Conservation (phyloP, 2,113 vertebrate species). For the Sebastes fasciatus region DNA sequence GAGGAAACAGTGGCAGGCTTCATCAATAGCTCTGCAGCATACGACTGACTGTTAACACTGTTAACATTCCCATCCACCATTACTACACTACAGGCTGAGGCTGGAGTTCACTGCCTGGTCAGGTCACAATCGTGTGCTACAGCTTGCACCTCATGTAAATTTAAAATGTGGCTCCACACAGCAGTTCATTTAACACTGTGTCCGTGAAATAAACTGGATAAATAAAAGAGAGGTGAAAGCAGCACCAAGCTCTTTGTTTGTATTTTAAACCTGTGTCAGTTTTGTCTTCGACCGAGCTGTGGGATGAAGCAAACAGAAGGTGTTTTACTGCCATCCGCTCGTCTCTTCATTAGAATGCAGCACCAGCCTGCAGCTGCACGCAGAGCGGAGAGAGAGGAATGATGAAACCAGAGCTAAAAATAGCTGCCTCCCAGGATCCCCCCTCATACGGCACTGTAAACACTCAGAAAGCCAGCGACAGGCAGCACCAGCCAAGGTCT, state of each 20-base stretch:
- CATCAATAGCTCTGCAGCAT: constrained; percentile 26
- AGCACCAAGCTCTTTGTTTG: not conserved
- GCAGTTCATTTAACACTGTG: not conserved
- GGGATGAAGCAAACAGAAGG: constrained; percentile 24
- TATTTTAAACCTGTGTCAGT: not conserved
- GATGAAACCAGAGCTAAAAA: constrained; percentile 87
- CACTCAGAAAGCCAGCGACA: constrained; percentile 70
- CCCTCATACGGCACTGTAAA: constrained; percentile 82
- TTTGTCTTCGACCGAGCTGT: not conserved
- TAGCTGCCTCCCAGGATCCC: constrained; percentile 86
- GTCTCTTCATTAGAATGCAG: constrained; percentile 82
- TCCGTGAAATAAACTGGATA: not conserved
- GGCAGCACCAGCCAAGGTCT: constrained; percentile 40
- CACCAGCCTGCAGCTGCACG: constrained; percentile 70
- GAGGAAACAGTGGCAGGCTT: constrained; percentile 62
- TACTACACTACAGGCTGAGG: not conserved
- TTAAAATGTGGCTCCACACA: not conserved
- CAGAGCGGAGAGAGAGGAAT: constrained; percentile 79
- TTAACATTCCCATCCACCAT: constrained; percentile 21
- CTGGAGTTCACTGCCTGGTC: constrained; percentile 30
- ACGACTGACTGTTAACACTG: constrained; percentile 12
- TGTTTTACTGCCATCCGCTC: constrained; percentile 54
- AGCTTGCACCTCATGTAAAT: not conserved
- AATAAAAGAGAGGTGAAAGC: not conserved
- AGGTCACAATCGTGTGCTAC: not conserved